Conservation (phyloP, 2,797 vertebrate species). For the Peromyscus attwateri region DNA sequence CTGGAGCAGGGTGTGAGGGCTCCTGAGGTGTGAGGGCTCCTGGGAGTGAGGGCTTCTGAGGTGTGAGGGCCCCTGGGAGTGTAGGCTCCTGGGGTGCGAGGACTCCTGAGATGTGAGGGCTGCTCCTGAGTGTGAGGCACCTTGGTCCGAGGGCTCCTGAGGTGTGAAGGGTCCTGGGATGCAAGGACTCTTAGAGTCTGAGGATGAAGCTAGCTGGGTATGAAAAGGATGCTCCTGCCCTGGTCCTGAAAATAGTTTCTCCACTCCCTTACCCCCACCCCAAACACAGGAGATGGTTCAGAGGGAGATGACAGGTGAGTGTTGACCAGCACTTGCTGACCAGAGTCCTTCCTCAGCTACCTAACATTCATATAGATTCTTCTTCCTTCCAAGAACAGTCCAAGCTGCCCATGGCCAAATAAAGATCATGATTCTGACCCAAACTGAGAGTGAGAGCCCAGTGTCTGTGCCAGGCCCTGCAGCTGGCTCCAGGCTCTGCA, state of each 20-base stretch:
- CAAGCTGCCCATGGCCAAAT: neutral
- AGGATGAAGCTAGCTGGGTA: neutral
- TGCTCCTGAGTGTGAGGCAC: no score
- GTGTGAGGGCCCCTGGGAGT: neutral
- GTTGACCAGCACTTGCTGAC: no score
- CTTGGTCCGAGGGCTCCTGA: neutral
- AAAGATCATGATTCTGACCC: neutral
- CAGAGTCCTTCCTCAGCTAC: neutral
- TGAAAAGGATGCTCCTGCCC: neutral
- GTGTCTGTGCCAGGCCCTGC: neutral
- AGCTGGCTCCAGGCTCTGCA: neutral
- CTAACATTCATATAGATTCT: neutral
- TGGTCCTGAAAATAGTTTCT: neutral
- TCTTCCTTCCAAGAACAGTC: neutral
- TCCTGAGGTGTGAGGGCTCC: no score
- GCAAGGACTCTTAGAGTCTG: neutral
- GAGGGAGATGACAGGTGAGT: no score
- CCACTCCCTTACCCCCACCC: neutral
- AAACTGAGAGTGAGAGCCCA: no score
- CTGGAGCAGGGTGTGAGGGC: neutral
- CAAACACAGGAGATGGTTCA: neutral
- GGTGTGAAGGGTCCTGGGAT: neutral
- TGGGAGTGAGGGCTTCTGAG: no score
- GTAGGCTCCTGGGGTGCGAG: neutral
- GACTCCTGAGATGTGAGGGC: neutral